These are phyloP conservation scores for Cololabis saira DNA, from an alignment of 2,113 vertebrate species.

Conservation along the genomic window DNA sequence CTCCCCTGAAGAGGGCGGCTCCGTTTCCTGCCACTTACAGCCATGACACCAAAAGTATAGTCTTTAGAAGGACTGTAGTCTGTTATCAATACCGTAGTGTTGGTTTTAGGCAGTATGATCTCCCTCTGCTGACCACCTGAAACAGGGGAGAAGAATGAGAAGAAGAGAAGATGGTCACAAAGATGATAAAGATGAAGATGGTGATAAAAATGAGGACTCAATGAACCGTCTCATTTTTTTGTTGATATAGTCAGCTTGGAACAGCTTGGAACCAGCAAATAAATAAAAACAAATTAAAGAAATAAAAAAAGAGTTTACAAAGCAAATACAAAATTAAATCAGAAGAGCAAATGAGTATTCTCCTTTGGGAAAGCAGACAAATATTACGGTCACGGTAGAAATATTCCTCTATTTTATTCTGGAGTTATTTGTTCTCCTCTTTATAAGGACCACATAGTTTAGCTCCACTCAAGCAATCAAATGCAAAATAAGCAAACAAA, in stretches of 20 bases:
- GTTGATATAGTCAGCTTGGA: too few relatives aligned
- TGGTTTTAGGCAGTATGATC: conserved; percentile 74
- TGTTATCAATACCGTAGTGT: conserved; percentile 77
- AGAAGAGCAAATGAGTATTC: conserved; percentile 19
- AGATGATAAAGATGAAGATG: too few relatives aligned
- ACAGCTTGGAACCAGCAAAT: too few relatives aligned
- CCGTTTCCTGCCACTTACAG: conserved; percentile 75
- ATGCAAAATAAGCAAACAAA: not conserved
- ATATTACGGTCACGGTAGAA: conserved; percentile 14
- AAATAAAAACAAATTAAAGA: not conserved
- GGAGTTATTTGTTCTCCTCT: not conserved
- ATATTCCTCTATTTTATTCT: not conserved
- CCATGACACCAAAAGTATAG: conserved; percentile 75
- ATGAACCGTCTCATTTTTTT: too few relatives aligned
- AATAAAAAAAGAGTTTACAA: not conserved
- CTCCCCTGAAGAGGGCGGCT: conserved; percentile 78
- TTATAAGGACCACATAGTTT: not conserved
- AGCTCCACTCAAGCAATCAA: not conserved
- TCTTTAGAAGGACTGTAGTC: conserved; percentile 75
- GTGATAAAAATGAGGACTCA: too few relatives aligned
- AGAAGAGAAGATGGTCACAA: not conserved
- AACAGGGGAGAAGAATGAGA: not conserved
- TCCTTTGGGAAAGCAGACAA: conserved; percentile 13
- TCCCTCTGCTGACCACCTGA: conserved; percentile 77
- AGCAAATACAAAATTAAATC: not conserved